phyloP scores from a whole-genome alignment of 2,888 invertebrate genomes.

The Cybosia mesomella region DNA sequence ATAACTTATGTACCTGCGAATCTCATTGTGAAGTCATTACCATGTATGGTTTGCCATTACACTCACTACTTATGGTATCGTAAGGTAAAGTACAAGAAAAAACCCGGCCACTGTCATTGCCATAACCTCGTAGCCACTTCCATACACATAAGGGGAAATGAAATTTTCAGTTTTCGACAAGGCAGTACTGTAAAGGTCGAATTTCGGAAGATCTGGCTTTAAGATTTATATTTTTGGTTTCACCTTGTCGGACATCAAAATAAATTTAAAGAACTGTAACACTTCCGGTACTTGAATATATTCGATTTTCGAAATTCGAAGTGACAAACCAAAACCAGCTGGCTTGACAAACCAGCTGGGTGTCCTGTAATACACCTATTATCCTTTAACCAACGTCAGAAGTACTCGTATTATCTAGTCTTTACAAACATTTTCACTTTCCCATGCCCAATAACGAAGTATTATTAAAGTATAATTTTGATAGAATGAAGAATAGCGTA shows the following conservation, averaged over 20 bases:
- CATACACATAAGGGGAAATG: conserved; percentile 52
- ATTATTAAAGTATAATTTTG: too few relatives aligned
- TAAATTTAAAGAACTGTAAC: background rate
- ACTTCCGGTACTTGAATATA: background rate
- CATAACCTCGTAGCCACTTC: conserved; percentile 60
- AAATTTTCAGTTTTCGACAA: conserved; percentile 65
- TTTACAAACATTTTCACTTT: background rate
- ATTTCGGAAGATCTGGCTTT: conserved; percentile 37
- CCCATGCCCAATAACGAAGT: background rate
- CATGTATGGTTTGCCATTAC: conserved; percentile 70
- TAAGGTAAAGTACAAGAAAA: conserved; percentile 73
- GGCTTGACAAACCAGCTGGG: too few relatives aligned
- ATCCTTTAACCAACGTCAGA: too few relatives aligned
- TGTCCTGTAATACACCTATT: too few relatives aligned
- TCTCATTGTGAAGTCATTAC: conserved; percentile 36
- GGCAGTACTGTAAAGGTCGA: conserved; percentile 31
- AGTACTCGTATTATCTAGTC: too few relatives aligned
- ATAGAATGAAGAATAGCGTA: too few relatives aligned
- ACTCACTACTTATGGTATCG: conserved; percentile 70
- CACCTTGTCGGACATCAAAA: conserved; percentile 29
- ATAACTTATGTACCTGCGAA: conserved; percentile 29
- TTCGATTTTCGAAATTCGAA: conserved; percentile 6
- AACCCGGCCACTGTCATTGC: conserved; percentile 74
- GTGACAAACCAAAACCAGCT: background rate
- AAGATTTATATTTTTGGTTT: conserved; percentile 24